These are phyloP conservation scores for Drosophila birchii DNA, from an alignment of 2,888 invertebrate genomes.

Conservation along the genomic window DNA sequence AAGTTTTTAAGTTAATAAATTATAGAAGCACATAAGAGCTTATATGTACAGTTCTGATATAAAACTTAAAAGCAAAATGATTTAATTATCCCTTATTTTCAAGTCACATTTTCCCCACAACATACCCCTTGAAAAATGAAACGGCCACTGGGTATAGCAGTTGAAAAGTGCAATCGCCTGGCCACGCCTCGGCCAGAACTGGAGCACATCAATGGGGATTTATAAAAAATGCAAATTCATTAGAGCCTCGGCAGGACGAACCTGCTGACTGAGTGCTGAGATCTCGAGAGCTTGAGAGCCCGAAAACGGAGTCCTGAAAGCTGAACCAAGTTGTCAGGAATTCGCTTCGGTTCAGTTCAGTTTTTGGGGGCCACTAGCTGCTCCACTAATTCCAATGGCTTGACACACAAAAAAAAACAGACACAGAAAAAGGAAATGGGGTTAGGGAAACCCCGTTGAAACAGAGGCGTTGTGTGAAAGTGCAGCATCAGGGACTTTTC, in stretches of 20 bases:
- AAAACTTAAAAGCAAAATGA: background rate
- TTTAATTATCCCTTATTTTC: background rate
- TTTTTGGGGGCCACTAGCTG: constrained; percentile 18
- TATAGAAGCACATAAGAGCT: too few species aligned
- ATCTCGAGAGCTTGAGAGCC: constrained; percentile 19
- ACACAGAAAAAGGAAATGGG: constrained; percentile 4
- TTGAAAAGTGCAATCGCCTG: constrained; percentile 60
- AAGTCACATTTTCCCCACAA: background rate
- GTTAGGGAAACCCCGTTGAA: background rate
- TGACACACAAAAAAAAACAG: constrained; percentile 22
- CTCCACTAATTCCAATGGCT: constrained; percentile 43
- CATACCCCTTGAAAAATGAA: background rate
- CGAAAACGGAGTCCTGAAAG: constrained; percentile 9
- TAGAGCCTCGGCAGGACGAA: constrained; percentile 60
- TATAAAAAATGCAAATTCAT: constrained; percentile 80
- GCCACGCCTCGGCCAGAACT: constrained; percentile 55
- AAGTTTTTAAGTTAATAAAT: too few species aligned
- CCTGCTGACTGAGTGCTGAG: constrained; percentile 21
- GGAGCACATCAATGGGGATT: constrained; percentile 77
- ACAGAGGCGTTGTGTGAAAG: constrained; percentile 49
- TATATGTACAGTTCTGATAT: background rate
- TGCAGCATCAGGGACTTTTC: constrained; percentile 61
- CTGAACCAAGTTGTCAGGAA: constrained; percentile 6
- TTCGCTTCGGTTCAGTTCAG: constrained; percentile 8
- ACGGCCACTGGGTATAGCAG: background rate